Evolutionary conservation across 2,888 invertebrate genomes (phyloP), one percentile per base, ranked within the genome.

Genomic region (Taphrorychus bicolor): DNA sequence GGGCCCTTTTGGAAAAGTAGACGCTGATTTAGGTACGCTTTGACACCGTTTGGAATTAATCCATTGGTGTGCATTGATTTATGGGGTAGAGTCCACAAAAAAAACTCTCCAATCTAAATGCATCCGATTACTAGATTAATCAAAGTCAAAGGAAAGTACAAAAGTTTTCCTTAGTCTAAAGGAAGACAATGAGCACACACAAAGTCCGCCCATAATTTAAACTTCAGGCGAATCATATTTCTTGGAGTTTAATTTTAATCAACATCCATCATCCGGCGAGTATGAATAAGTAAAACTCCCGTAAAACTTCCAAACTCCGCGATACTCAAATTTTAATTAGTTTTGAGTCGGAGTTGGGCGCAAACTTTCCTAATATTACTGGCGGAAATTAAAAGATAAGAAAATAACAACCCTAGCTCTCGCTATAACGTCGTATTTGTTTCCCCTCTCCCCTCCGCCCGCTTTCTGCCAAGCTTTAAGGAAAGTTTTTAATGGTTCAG

Each of bases 331-430:
- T 82, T 82, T 82, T 81, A 82, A 82, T 82, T 82, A 82, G 81
- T 82, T 82, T 82, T 82, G 80, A 76, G 75, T 71, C 68, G 68
- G 58, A 60, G 73, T 53, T 45, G 60, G 14, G 69, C 40, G 22
- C 18, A 68, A 76, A 76, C 75, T 75, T 75, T 75, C 72, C 73
- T 75, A 75, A 76, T 76, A 76, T 81, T 79, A 79, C 78, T 80
- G 62, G 78, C 82, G 82, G 82, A 82, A 82, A 82, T 82, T 82
- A 82, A 82, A 81, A 82, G 82, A 82, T 82, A 82, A 82, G 82
- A 76, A 76, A 76, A 74, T 75, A 76, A 76, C 75, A 73, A 74
- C 74, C 72, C 73, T 71, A 66, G 65, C 72, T 62, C 54, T 22
- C 49, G 32, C 71, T 63, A 51, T 22, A 51, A 51, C 66, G 62